A percentile compares a stretch with the other conserved stretches of the same genome.
Conservation (phyloP, 1,140 invertebrate species). For the Atta texana region DNA sequence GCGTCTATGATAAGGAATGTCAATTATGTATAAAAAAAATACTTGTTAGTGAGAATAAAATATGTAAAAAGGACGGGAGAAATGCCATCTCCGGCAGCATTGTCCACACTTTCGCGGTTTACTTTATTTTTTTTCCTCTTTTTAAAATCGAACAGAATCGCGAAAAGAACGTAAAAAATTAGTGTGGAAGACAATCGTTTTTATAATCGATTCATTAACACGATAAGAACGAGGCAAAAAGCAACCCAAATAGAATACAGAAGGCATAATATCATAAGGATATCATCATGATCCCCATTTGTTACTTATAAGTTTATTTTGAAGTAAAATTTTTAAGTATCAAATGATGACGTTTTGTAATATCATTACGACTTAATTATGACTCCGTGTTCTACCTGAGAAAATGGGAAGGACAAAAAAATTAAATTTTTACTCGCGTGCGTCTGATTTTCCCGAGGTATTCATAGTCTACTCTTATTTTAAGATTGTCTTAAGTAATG, state of each 20-base stretch:
- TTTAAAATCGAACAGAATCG: not conserved
- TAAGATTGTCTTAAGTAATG: too few species aligned
- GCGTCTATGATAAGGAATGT: conserved; percentile 78
- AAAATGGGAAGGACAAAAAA: not conserved
- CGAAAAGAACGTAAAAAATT: not conserved
- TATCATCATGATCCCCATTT: too few species aligned
- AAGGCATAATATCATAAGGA: too few species aligned
- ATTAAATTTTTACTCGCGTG: not conserved
- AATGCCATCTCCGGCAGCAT: conserved; percentile 72
- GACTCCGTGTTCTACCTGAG: too few species aligned
- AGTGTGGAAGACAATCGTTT: not conserved
- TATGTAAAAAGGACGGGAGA: conserved; percentile 70
- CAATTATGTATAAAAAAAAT: conserved; percentile 72
- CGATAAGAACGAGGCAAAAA: not conserved
- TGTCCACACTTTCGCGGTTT: conserved; percentile 23
- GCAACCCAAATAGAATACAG: too few species aligned
- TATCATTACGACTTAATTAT: too few species aligned
- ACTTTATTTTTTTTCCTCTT: not conserved
- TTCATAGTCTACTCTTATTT: too few species aligned
- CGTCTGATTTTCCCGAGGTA: not conserved
- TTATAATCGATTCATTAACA: not conserved
- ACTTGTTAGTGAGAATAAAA: conserved; percentile 76
- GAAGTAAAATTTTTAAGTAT: too few species aligned
- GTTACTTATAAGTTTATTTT: too few species aligned
- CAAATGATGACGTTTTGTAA: too few species aligned